Evolutionary conservation across 2,888 invertebrate genomes (phyloP), one percentile per base, ranked within the genome.

Genomic region (Dugesia japonica): DNA sequence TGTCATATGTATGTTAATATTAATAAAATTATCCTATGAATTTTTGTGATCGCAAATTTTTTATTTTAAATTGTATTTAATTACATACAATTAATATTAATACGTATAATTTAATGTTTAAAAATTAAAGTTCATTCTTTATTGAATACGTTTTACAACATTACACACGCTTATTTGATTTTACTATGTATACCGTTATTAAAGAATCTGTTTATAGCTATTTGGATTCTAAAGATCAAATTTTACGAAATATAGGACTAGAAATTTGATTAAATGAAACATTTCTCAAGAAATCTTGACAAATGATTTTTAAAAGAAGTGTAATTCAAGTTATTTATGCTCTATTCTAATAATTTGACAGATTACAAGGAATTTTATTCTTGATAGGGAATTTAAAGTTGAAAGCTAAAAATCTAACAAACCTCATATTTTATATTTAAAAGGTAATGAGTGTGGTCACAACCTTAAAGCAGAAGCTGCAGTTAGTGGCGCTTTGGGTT

Each of bases 401-500:
- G 79, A 56, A 4, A 80, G 79, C 71, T 17, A 28, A 7, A 26
- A 83, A 84, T 77, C 84, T 84, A 77, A 82, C 83, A 80, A 82
- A 82, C 82, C 83, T 1, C 80, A 82, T 74, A 78, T 84, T 7
- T 82, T 81, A 13, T 80, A 84, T 15, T 75, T 84, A 1, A 81
- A 84, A 74, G 74, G 84, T 0, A 84, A 84, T 79, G 84, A 83
- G 0, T 83, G 84, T 79, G 84, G 84, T 23, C 84, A 84, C 78
- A 84, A 84, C 76, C 79, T 84, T 28, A 82, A 83, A 20, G 81
- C 83, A 0, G 82, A 82, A 75, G 80, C 81, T 0, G 83, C 83
- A 0, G 76, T 84, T n/a, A 83, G 82, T 1, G 81, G 83, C 0
- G 81, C 81, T 0, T 71, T 84, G 0, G 83, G 81, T 1, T 77